Percentiles rank a stretch among this genome's conserved stretches.
Evolutionary conservation across 1,140 invertebrate species (phyloP).

Genomic region (Asobara japonica): DNA sequence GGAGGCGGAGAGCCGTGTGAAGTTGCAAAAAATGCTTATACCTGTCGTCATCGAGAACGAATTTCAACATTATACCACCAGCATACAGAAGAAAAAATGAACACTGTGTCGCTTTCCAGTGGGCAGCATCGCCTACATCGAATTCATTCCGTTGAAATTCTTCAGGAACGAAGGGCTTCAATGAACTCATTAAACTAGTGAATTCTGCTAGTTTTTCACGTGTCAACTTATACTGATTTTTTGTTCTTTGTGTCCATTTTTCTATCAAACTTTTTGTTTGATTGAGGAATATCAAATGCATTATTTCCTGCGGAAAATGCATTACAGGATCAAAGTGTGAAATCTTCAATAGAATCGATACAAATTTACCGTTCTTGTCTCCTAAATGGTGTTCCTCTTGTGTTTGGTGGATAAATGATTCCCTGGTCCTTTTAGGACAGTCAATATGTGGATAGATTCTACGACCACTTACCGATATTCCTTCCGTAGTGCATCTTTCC

Average conservation of each 20-base stretch:
- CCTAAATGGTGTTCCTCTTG: not conserved
- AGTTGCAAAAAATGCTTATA: constrained; percentile 24
- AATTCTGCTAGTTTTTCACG: not conserved
- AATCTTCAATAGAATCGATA: not conserved
- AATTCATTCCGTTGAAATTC: constrained; percentile 25
- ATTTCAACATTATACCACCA: not conserved
- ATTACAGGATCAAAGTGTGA: not conserved
- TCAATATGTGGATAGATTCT: not conserved
- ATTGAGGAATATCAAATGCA: not conserved
- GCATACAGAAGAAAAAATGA: constrained; percentile 22
- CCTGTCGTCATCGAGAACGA: not conserved
- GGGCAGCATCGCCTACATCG: not conserved
- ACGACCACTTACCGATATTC: not conserved
- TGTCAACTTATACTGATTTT: not conserved
- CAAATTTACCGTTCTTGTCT: not conserved
- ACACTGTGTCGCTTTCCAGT: constrained; percentile 18
- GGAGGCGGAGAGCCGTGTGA: not conserved
- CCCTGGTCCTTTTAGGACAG: not conserved
- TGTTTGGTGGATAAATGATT: not conserved
- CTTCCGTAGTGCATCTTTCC: not conserved
- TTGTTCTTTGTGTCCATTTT: not conserved
- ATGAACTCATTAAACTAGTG: not conserved
- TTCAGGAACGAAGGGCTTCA: not conserved
- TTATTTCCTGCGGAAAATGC: not conserved
- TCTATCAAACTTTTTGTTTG: not conserved